phyloP scores from a whole-genome alignment of 2,797 vertebrate species.

The Channallabes apus region DNA sequence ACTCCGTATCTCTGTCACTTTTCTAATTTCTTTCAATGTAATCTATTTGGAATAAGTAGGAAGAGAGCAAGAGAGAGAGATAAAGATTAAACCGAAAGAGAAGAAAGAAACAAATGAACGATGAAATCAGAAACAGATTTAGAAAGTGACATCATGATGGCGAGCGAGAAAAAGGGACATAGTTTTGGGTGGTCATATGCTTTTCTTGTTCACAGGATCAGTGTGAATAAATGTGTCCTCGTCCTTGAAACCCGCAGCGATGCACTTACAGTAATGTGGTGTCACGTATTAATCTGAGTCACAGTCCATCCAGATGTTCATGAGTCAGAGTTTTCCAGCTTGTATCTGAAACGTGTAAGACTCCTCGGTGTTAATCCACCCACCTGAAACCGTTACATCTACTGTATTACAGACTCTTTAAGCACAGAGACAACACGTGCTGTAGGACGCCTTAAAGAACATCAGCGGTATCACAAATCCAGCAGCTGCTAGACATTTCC shows the following conservation, averaged over 20 bases:
- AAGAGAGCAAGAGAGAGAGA: no score
- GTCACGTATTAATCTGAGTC: neutral
- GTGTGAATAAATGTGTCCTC: neutral
- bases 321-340: neutral
- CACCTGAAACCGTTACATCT: no score
- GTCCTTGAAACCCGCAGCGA: neutral
- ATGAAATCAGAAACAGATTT: neutral
- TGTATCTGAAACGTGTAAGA: neutral
- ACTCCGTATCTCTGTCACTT: no score
- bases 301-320: neutral
- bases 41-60: no score
- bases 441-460: neutral
- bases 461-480: neutral
- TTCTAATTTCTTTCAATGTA: no score
- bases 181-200: neutral
- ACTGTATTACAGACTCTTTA: neutral
- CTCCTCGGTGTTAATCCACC: neutral
- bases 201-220: neutral
- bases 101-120: no score
- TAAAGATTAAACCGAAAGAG: no score
- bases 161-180: neutral
- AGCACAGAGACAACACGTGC: neutral
- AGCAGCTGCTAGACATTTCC: constrained; percentile 3
- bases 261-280: neutral
- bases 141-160: no score